phyloP scores from a whole-genome alignment of 2,888 invertebrate species.

The Eristalinus sepulchralis region DNA sequence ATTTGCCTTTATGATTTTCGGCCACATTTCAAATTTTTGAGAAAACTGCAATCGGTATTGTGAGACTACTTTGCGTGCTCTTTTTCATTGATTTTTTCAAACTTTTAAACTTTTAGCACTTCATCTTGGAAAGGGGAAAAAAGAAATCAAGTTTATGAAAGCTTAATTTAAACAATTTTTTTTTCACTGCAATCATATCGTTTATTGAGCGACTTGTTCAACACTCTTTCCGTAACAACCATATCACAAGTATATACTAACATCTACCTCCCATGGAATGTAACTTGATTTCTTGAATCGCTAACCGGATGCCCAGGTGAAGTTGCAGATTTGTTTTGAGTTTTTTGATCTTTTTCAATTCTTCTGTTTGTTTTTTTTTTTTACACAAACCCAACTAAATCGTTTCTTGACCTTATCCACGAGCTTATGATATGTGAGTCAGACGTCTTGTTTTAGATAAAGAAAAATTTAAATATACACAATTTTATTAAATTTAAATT shows the following conservation, averaged over 20 bases:
- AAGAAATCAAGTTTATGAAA: background rate
- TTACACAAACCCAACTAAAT: background rate
- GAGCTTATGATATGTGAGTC: slow-evolving; percentile 66
- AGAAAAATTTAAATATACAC: slow-evolving; percentile 29
- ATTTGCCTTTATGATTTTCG: no score
- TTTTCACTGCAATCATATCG: background rate
- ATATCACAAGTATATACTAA: background rate
- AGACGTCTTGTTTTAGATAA: slow-evolving; percentile 52
- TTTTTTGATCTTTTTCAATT: background rate
- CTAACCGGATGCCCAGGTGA: background rate
- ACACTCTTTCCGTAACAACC: background rate
- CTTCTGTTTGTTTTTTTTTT: background rate
- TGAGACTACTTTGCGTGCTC: background rate
- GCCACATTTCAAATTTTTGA: no score
- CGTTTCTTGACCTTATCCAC: slow-evolving; percentile 40
- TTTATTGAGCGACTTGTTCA: background rate
- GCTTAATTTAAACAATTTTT: background rate
- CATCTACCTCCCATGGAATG: background rate
- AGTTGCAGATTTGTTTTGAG: background rate
- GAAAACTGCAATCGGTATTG: background rate
- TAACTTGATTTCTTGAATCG: background rate
- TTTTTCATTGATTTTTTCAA: background rate
- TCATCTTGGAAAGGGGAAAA: background rate
- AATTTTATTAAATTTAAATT: slow-evolving; percentile 28
- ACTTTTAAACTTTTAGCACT: background rate